phyloP scores from a whole-genome alignment of 2,888 invertebrate genomes.

The Taenaris catops region DNA sequence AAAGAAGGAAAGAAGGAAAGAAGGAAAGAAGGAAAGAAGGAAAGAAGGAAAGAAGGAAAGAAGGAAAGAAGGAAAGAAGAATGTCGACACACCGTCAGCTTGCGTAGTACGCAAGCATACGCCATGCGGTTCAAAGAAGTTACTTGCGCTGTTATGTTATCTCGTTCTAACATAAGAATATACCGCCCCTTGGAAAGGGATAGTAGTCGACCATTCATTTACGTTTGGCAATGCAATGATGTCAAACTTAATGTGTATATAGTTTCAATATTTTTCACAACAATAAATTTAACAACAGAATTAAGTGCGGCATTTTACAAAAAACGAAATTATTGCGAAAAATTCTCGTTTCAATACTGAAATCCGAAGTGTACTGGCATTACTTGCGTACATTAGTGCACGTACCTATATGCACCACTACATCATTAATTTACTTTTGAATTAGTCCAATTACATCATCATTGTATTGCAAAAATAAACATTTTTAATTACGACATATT shows the following conservation, averaged over 20 bases:
- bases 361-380: constrained; percentile 16
- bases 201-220: constrained; percentile 66
- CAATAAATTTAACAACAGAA: constrained; percentile 31
- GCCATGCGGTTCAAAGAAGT: constrained; percentile 51
- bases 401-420: constrained; percentile 2
- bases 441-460: constrained; percentile 14
- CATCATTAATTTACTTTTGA: constrained; percentile 11
- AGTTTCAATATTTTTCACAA: constrained; percentile 56
- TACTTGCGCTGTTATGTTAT: constrained; percentile 33
- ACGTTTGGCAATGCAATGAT: constrained; percentile 66
- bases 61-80: too few relatives aligned
- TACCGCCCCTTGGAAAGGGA: constrained; percentile 36
- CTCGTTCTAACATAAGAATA: constrained; percentile 42
- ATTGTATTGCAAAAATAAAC: constrained; percentile 19
- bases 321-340: constrained; percentile 26
- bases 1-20: too few relatives aligned
- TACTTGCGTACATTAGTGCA: constrained; percentile 7
- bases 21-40: too few relatives aligned
- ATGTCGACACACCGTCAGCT: constrained; percentile 78
- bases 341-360: constrained; percentile 23
- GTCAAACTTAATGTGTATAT: constrained; percentile 37
- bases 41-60: too few relatives aligned
- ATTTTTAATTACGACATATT: constrained; percentile 10
- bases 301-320: constrained; percentile 25
- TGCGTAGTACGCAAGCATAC: constrained; percentile 74